Percentiles rank a stretch among this genome's conserved stretches.
These are phyloP conservation scores for Seriola rivoliana DNA, from an alignment of 2,113 vertebrate species.

Conservation along the genomic window DNA sequence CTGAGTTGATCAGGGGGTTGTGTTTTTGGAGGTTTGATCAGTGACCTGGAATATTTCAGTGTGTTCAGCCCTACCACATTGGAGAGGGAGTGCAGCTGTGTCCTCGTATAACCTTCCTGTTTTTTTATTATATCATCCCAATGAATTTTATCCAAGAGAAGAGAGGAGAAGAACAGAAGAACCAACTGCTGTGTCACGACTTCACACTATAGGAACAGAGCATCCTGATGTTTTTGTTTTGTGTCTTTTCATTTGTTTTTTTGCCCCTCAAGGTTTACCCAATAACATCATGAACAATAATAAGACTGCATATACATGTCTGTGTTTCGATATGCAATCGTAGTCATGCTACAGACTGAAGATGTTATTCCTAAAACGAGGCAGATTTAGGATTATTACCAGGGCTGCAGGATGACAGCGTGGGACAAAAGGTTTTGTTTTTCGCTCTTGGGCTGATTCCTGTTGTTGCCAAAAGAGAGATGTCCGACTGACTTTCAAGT, in stretches of 20 bases:
- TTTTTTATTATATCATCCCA: slow-evolving; percentile 29
- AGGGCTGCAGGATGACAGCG: slow-evolving; percentile 86
- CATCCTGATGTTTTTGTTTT: not conserved
- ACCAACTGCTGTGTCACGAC: not conserved
- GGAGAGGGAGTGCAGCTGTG: slow-evolving; percentile 76
- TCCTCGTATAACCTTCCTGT: slow-evolving; percentile 73
- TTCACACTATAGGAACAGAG: not conserved
- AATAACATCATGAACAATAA: not conserved
- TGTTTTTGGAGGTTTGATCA: slow-evolving; percentile 79
- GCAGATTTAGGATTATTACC: slow-evolving; percentile 89
- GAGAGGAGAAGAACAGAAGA: not conserved
- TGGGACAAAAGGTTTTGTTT: slow-evolving; percentile 82
- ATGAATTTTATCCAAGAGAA: slow-evolving; percentile 15
- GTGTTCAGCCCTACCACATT: slow-evolving; percentile 67
- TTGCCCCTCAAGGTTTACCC: not conserved
- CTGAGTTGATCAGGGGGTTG: slow-evolving; percentile 49
- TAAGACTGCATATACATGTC: not conserved
- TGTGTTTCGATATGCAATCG: not conserved
- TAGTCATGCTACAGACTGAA: slow-evolving; percentile 80
- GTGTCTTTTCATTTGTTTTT: slow-evolving; percentile 6
- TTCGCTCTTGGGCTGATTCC: slow-evolving; percentile 56
- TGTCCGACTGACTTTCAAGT: slow-evolving; percentile 72
- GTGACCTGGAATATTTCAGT: slow-evolving; percentile 81
- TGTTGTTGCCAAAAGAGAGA: slow-evolving; percentile 74
- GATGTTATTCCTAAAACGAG: slow-evolving; percentile 89